phyloP scores from a whole-genome alignment of 2,113 vertebrate species.

The Cranoglanis bouderius region DNA sequence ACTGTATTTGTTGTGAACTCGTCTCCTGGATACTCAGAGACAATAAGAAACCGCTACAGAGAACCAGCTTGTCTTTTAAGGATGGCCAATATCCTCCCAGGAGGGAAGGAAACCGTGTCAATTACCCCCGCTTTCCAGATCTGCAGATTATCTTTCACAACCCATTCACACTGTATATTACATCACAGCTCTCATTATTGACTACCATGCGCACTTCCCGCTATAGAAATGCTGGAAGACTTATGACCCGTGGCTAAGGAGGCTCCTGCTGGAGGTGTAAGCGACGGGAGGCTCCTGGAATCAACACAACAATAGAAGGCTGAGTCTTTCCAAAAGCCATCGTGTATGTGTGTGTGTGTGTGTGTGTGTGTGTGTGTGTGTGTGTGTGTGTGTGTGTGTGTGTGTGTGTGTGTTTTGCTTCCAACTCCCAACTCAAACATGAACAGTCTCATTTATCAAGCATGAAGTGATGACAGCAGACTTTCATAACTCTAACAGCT shows the following conservation, averaged over 20 bases:
- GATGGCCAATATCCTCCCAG: constrained; percentile 53
- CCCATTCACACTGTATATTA: constrained; percentile 58
- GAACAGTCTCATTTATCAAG: background rate
- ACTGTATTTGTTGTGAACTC: constrained; percentile 45
- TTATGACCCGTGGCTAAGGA: constrained; percentile 54
- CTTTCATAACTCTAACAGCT: background rate
- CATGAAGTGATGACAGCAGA: background rate
- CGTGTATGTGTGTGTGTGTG: background rate
- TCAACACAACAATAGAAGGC: constrained; percentile 35
- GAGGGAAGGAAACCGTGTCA: constrained; percentile 59
- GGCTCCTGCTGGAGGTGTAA: constrained; percentile 46
- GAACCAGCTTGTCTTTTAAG: constrained; percentile 33
- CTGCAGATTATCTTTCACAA: constrained; percentile 54
- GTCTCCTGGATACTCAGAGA: constrained; percentile 58
- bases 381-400: background rate
- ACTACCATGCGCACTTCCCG: constrained; percentile 59
- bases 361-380: background rate
- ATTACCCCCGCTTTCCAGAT: constrained; percentile 53
- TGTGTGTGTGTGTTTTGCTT: background rate
- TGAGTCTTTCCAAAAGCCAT: background rate
- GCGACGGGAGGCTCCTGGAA: constrained; percentile 42
- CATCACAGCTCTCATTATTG: constrained; percentile 59
- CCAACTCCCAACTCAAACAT: constrained; percentile 4
- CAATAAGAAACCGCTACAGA: constrained; percentile 50
- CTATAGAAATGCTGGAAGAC: constrained; percentile 59